phyloP scores from a whole-genome alignment of 1,140 invertebrate genomes.

The Procambarus virginalis region DNA sequence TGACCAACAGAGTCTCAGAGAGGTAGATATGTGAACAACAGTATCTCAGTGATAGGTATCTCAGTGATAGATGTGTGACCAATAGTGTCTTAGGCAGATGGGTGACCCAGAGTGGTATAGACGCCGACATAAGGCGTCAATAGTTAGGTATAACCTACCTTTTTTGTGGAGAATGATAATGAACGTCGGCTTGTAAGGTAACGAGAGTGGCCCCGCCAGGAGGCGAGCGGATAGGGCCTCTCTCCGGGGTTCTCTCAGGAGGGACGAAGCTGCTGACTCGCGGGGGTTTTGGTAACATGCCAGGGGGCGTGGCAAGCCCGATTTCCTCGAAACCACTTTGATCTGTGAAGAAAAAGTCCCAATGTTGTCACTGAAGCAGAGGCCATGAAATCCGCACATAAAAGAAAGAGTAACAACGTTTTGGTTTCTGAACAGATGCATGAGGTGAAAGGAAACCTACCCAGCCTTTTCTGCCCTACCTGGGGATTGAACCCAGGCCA shows the following conservation, averaged over 20 bases:
- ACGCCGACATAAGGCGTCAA: too few relatives aligned
- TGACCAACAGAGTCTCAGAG: background rate
- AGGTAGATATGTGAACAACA: background rate
- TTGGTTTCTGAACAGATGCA: too few relatives aligned
- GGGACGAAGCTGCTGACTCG: background rate
- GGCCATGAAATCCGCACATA: too few relatives aligned
- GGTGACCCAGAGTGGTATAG: too few relatives aligned
- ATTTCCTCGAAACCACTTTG: background rate
- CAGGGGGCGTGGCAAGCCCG: background rate
- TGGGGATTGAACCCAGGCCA: too few relatives aligned
- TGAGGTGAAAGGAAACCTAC: too few relatives aligned
- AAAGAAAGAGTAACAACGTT: too few relatives aligned
- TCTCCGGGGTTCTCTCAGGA: background rate
- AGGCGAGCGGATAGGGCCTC: conserved; percentile 1
- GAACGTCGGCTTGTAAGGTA: conserved; percentile 5
- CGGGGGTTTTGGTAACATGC: background rate
- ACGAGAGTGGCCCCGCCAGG: background rate
- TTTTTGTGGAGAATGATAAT: background rate
- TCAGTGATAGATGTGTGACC: too few relatives aligned
- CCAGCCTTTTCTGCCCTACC: too few relatives aligned
- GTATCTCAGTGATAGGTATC: background rate
- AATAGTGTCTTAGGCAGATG: too few relatives aligned
- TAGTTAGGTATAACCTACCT: background rate
- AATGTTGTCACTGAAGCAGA: too few relatives aligned
- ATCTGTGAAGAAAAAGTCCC: background rate